phyloP scores from a whole-genome alignment of 1,140 invertebrate genomes.

The Octopus bimaculoides region DNA sequence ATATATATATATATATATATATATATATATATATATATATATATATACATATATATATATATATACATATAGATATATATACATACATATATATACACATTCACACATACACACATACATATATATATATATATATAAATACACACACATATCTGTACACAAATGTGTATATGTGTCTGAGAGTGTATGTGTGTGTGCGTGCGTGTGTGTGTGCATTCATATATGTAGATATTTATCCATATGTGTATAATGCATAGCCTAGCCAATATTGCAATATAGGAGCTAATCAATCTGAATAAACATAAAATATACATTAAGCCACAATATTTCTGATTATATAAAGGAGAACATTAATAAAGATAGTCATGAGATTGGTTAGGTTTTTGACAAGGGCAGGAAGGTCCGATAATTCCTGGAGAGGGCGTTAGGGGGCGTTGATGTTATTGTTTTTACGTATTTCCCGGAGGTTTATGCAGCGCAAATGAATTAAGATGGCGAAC shows the following conservation, averaged over 20 bases:
- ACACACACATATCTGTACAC: background rate
- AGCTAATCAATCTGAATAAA: no score
- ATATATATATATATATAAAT: background rate
- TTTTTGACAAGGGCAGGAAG: no score
- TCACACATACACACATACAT: background rate
- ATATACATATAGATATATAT: background rate
- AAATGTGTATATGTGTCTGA: background rate
- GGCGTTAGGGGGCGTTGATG: no score
- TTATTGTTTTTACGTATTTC: no score
- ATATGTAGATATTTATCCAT: constrained; percentile 2
- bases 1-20: background rate
- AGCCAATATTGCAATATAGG: no score
- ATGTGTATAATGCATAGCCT: background rate
- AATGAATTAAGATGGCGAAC: no score
- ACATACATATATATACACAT: background rate
- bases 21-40: background rate
- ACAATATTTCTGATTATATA: no score
- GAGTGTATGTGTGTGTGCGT: background rate
- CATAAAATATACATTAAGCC: no score
- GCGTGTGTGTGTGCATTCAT: background rate
- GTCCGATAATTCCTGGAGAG: no score
- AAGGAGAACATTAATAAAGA: no score
- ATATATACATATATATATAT: background rate
- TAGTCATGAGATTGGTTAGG: no score
- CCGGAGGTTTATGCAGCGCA: no score